A percentile compares a stretch with the other conserved stretches of the same genome.
Evolutionary conservation across 2,888 invertebrate species (phyloP).

Genomic region (Trachelus iudaicus): DNA sequence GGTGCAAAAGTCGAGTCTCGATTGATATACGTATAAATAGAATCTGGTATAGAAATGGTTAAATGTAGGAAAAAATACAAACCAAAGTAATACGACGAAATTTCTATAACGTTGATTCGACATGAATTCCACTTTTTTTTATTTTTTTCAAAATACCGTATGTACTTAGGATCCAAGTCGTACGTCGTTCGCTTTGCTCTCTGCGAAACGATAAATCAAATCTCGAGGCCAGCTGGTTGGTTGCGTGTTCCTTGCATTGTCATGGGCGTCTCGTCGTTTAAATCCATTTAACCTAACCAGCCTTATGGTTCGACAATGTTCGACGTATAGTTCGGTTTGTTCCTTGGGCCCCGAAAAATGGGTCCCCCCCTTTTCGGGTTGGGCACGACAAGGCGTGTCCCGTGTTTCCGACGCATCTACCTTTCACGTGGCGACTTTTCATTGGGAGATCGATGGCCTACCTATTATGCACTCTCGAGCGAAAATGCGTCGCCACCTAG

Average conservation of each 20-base stretch:
- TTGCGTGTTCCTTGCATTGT: constrained; percentile 44
- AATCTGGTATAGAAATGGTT: neutral
- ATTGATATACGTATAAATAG: neutral
- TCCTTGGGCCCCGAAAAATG: constrained; percentile 28
- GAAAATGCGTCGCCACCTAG: neutral
- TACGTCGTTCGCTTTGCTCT: constrained; percentile 9
- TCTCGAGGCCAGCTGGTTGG: constrained; percentile 37
- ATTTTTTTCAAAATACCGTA: constrained; percentile 9
- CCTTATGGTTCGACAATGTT: neutral
- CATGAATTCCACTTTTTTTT: neutral
- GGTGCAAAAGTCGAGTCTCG: neutral
- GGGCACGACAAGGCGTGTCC: constrained; percentile 43
- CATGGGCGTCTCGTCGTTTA: constrained; percentile 38
- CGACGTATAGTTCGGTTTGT: constrained; percentile 11
- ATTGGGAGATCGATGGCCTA: constrained; percentile 30
- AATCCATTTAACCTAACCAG: constrained; percentile 43
- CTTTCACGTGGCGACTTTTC: constrained; percentile 18
- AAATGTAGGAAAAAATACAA: neutral
- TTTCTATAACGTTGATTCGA: neutral
- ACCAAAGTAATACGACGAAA: neutral
- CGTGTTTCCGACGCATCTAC: constrained; percentile 37
- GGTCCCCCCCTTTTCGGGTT: constrained; percentile 23
- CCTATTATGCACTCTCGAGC: neutral
- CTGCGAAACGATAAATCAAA: constrained; percentile 40
- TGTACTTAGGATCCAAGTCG: constrained; percentile 33